phyloP scores from a whole-genome alignment of 2,797 vertebrate species.

The Ctenopoma multispine region DNA sequence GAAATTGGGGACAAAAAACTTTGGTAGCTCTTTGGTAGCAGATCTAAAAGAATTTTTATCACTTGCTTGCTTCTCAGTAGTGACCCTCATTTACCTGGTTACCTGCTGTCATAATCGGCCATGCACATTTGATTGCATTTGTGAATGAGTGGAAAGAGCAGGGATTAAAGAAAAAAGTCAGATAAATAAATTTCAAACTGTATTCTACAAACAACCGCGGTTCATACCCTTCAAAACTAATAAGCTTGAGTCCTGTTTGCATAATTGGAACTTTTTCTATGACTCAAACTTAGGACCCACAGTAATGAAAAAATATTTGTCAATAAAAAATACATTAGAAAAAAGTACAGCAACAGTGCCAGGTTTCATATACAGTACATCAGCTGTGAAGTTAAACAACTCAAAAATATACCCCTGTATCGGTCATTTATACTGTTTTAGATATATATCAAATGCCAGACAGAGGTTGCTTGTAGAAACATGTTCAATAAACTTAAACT shows the following conservation, averaged over 20 bases:
- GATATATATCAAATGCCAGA: not conserved
- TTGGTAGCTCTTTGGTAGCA: not conserved
- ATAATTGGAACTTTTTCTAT: slow-evolving; percentile 58
- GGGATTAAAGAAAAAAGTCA: not conserved
- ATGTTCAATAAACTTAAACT: not conserved
- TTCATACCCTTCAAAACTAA: slow-evolving; percentile 56
- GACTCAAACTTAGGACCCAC: slow-evolving; percentile 9
- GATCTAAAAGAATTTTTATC: not conserved
- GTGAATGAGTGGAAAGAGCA: not conserved
- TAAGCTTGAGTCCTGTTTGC: slow-evolving; percentile 55
- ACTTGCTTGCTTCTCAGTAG: not conserved
- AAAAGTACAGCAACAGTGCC: slow-evolving; percentile 42
- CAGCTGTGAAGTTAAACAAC: slow-evolving; percentile 55
- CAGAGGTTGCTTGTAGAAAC: not conserved
- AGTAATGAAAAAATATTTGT: slow-evolving; percentile 25
- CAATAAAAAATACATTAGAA: slow-evolving; percentile 56
- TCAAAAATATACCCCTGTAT: slow-evolving; percentile 16
- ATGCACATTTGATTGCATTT: not conserved
- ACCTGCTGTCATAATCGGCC: not conserved
- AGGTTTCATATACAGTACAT: slow-evolving; percentile 55
- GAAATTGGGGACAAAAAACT: not conserved
- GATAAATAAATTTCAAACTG: slow-evolving; percentile 14
- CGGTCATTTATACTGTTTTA: not conserved
- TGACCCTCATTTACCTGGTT: not conserved
- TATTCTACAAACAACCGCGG: slow-evolving; percentile 33